Conservation (phyloP, 2,888 invertebrate genomes). For the Tenodera sinensis region DNA sequence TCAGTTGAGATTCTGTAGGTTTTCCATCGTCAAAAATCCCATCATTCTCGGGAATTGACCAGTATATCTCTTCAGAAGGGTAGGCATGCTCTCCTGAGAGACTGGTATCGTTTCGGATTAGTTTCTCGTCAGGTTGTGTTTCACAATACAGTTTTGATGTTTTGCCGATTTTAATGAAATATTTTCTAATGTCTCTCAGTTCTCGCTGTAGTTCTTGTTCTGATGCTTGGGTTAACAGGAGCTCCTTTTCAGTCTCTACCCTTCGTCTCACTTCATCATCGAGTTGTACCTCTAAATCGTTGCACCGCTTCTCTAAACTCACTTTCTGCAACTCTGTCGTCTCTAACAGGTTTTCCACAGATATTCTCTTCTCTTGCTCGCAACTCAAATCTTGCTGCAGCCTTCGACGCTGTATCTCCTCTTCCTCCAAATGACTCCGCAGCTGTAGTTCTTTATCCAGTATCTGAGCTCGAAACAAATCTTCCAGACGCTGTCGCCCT, state of each 20-base stretch:
- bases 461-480: not conserved
- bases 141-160: not conserved
- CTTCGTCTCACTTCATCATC: not conserved
- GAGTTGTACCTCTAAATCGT: not conserved
- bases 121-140: not conserved
- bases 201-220: not conserved
- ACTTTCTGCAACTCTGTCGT: not conserved
- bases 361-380: not conserved
- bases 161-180: not conserved
- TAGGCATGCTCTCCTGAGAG: not conserved
- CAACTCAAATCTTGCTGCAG: not conserved
- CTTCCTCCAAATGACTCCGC: not conserved
- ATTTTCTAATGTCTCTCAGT: not conserved
- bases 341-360: not conserved
- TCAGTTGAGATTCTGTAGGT: not conserved
- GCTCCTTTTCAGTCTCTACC: not conserved
- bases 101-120: not conserved
- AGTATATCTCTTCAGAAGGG: not conserved
- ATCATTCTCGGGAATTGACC: not conserved
- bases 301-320: not conserved
- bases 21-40: not conserved
- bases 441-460: not conserved
- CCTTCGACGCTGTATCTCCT: not conserved
- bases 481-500: not conserved
- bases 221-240: not conserved